Base-by-base conservation (phyloP, 2,888 invertebrate genomes). In the Gastrophysa polygoni region DNA sequence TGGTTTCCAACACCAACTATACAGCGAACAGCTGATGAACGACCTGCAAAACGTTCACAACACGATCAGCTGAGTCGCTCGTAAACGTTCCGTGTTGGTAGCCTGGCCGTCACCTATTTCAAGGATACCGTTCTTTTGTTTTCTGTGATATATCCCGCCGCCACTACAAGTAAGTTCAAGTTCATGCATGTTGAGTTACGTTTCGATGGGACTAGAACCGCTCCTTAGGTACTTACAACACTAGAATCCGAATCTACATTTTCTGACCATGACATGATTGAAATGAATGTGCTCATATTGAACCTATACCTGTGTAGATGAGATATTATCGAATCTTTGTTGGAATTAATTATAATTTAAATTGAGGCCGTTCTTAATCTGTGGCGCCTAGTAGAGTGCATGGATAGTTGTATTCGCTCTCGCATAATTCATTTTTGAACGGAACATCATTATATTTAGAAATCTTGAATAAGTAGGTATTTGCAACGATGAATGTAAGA, bases 31-130 rank as follows among this genome's bases (percentile, higher is more conserved):
- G 69, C 69, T 70, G 69, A 70, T 66, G 63, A 63, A 49, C 57
- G 66, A 61, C 54, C 50, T 48, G 57, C 58, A 63, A 71, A 71
- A 70, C 68, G 66, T 68, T 14, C 38, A 38, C 38, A 38, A 61
- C 64, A 62, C 63, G 67, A 72, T 72, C 72, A 72, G 72, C 72
- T 72, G 72, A 69, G 71, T 54, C 14, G 38, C 38, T 38, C 11
- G 38, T 14, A 38, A n/a, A 14, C 38, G 38, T 38, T 38, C 38
- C 38, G 38, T 14, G 38, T 38, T 38, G 38, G n/a, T 14, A 14
- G n/a, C n/a, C 38, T 7, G 14, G 3, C 38, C 14, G 38, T 38
- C 38, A 38, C n/a, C 14, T 14, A 14, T 38, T 38, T 38, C 38
- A 38, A 38, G 38, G 38, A 38, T 38, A 38, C 38, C 38, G 38